phyloP scores from a whole-genome alignment of 2,113 vertebrate genomes.

The Spermophilus dauricus region DNA sequence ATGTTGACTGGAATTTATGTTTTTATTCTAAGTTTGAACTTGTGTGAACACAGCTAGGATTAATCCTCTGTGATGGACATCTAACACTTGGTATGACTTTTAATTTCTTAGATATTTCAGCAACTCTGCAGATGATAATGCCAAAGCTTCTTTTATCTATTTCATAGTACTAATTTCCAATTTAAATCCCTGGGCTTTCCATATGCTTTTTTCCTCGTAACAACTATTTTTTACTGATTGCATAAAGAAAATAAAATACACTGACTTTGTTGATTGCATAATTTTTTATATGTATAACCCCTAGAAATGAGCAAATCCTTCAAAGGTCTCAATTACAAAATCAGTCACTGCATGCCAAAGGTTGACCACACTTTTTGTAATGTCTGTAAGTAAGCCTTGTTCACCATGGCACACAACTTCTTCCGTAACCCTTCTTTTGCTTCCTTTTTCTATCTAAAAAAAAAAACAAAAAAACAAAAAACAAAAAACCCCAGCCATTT shows the following conservation, averaged over 20 bases:
- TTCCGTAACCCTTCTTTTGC: neutral
- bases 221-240: neutral
- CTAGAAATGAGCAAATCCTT: neutral
- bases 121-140: neutral
- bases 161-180: neutral
- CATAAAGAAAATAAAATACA: slow-evolving; percentile 7
- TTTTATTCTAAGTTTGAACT: slow-evolving; percentile 1
- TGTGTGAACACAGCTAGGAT: neutral
- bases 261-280: neutral
- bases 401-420: neutral
- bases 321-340: neutral
- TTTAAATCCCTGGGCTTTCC: neutral
- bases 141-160: neutral
- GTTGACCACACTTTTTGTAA: neutral
- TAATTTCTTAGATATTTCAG: neutral
- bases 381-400: neutral
- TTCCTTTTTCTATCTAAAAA: neutral
- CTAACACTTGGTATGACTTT: neutral
- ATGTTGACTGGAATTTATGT: neutral
- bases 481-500: neutral
- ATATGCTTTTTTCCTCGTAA: neutral
- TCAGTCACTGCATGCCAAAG: neutral
- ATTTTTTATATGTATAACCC: neutral
- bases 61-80: neutral
- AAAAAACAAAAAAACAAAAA: neutral